These are phyloP conservation scores for Macroramphosus scolopax DNA, from an alignment of 2,797 vertebrate genomes.

Conservation along the genomic window DNA sequence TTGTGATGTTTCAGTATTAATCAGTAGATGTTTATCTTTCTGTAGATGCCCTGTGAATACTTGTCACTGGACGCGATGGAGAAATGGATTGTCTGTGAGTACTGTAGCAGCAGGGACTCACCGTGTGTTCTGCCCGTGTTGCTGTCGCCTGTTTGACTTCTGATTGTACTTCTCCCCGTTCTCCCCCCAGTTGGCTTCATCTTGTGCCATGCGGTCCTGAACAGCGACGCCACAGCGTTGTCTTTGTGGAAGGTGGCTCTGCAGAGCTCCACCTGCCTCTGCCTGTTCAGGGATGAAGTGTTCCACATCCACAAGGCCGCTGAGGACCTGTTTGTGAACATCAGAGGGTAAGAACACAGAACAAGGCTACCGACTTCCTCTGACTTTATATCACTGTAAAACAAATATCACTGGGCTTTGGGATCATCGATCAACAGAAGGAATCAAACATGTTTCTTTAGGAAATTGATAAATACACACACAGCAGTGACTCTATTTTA, in stretches of 20 bases:
- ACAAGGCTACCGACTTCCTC: too few species aligned
- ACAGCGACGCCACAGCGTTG: conserved; percentile 88
- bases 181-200: conserved; percentile 89
- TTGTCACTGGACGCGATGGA: conserved; percentile 97
- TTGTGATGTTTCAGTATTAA: too few species aligned
- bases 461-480: too few species aligned
- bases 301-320: conserved; percentile 98
- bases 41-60: conserved; percentile 98
- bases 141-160: not conserved
- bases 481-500: too few species aligned
- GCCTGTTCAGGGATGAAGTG: conserved; percentile 95
- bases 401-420: too few species aligned
- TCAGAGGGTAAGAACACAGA: conserved; percentile 88
- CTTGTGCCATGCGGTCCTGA: conserved; percentile 92
- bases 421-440: too few species aligned
- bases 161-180: not conserved
- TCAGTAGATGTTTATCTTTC: too few species aligned
- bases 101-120: not conserved
- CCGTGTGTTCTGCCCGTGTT: too few species aligned
- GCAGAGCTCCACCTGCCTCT: conserved; percentile 97
- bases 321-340: conserved; percentile 97
- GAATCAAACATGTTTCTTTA: too few species aligned
- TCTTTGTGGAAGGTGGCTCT: conserved; percentile 97
- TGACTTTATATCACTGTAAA: too few species aligned
- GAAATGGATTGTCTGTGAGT: conserved; percentile 99